Evolutionary conservation across 2,113 vertebrate genomes (phyloP).

Genomic region (Cottus gobio): DNA sequence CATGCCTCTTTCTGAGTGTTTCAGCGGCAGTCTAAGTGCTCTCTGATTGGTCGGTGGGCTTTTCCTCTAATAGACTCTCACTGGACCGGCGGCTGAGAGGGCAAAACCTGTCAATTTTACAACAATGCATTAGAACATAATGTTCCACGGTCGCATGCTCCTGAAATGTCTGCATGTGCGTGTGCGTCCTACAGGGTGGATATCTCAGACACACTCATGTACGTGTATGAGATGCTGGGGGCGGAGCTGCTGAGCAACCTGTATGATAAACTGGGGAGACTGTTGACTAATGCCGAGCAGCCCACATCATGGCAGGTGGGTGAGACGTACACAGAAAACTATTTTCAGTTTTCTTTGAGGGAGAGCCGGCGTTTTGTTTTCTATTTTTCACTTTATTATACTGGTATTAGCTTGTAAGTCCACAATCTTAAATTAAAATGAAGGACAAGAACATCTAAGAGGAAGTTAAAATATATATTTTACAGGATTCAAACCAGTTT

Average conservation of each 20-base stretch:
- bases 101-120: slow-evolving; percentile 36
- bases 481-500: not conserved
- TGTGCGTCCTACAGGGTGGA: slow-evolving; percentile 89
- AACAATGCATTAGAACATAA: slow-evolving; percentile 25
- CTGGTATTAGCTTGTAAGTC: not conserved
- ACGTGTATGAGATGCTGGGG: slow-evolving; percentile 98
- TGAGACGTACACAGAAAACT: slow-evolving; percentile 26
- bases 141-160: not conserved
- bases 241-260: slow-evolving; percentile 98
- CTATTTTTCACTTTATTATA: not conserved
- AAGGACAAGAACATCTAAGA: not conserved
- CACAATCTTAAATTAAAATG: not conserved
- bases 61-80: slow-evolving; percentile 51
- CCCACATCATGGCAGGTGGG: slow-evolving; percentile 97
- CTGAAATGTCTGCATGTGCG: slow-evolving; percentile 36
- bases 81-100: slow-evolving; percentile 36
- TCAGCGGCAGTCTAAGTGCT: slow-evolving; percentile 25
- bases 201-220: slow-evolving; percentile 99
- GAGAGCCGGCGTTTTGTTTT: not conserved
- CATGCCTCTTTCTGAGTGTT: slow-evolving; percentile 8
- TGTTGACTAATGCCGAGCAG: slow-evolving; percentile 94
- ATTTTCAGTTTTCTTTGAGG: slow-evolving; percentile 22
- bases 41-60: slow-evolving; percentile 55
- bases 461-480: not conserved
- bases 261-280: slow-evolving; percentile 96